Evolutionary conservation across 1,140 invertebrate species (phyloP).

Genomic region (Drosophila ficusphila): DNA sequence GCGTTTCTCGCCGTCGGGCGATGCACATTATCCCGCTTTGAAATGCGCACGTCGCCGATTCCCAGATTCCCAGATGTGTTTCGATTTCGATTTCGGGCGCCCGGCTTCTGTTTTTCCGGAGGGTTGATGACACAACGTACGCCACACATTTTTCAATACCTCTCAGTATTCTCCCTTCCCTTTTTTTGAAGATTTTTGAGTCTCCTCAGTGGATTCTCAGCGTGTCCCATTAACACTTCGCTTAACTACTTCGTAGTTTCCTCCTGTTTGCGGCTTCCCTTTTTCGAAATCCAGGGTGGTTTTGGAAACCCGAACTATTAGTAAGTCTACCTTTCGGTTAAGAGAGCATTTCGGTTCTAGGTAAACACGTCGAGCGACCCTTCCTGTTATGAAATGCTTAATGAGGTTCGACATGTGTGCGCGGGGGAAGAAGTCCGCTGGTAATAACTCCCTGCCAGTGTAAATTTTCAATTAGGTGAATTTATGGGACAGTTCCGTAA

Average conservation of each 20-base stretch:
- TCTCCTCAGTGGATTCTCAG: slow-evolving; percentile 40
- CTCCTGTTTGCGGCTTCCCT: slow-evolving; percentile 8
- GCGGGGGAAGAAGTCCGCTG: slow-evolving; percentile 7
- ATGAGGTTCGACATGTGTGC: slow-evolving; percentile 62
- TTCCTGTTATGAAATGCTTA: slow-evolving; percentile 66
- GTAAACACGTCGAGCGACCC: slow-evolving; percentile 53
- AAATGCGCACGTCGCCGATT: slow-evolving; percentile 73
- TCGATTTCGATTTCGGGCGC: slow-evolving; percentile 22
- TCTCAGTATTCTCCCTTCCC: slow-evolving; percentile 4
- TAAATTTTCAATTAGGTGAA: slow-evolving; percentile 75
- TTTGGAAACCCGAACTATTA: slow-evolving; percentile 29
- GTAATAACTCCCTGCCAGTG: slow-evolving; percentile 49
- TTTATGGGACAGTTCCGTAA: slow-evolving; percentile 50
- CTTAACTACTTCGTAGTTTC: slow-evolving; percentile 49
- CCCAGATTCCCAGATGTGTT: slow-evolving; percentile 61
- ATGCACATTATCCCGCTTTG: slow-evolving; percentile 73
- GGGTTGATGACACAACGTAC: slow-evolving; percentile 70
- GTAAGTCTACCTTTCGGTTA: slow-evolving; percentile 40
- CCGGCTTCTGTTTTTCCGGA: slow-evolving; percentile 17
- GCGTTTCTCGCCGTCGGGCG: slow-evolving; percentile 47
- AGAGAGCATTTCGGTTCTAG: slow-evolving; percentile 39
- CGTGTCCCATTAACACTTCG: slow-evolving; percentile 77
- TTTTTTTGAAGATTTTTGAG: slow-evolving; percentile 46
- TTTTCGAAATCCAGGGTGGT: slow-evolving; percentile 40
- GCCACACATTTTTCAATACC: slow-evolving; percentile 69